phyloP scores from a whole-genome alignment of 2,888 invertebrate species.

The Aphrophora alni region DNA sequence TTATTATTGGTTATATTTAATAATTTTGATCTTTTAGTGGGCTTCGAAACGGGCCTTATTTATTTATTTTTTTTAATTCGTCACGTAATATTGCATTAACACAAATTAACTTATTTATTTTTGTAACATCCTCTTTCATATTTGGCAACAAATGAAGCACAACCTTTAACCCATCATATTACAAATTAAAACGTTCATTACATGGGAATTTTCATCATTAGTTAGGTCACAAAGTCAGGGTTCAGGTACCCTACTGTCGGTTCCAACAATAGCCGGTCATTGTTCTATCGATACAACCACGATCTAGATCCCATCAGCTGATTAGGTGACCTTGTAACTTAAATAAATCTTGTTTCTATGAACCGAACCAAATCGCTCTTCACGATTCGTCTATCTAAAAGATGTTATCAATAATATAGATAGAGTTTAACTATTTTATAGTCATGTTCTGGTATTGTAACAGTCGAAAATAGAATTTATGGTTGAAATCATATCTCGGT shows the following conservation, averaged over 20 bases:
- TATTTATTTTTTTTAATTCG: too few relatives aligned
- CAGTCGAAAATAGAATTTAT: background rate
- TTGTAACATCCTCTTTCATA: background rate
- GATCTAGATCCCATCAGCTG: constrained; percentile 6
- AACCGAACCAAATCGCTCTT: background rate
- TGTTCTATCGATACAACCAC: background rate
- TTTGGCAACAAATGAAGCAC: background rate
- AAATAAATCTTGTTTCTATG: background rate
- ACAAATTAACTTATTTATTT: too few relatives aligned
- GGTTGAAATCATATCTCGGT: background rate
- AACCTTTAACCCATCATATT: too few relatives aligned
- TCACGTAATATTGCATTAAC: too few relatives aligned
- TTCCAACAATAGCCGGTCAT: background rate
- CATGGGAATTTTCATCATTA: background rate
- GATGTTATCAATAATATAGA: background rate
- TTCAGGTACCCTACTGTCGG: background rate
- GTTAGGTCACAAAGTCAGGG: background rate
- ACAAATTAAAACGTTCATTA: background rate
- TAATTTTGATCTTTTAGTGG: too few relatives aligned
- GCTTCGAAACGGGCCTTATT: too few relatives aligned
- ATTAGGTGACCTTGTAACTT: background rate
- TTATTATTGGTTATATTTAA: too few relatives aligned
- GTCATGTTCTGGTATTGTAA: background rate
- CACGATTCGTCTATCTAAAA: background rate
- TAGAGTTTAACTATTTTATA: background rate